Conservation (phyloP, 2,888 invertebrate genomes). For the Mimachlamys varia region DNA sequence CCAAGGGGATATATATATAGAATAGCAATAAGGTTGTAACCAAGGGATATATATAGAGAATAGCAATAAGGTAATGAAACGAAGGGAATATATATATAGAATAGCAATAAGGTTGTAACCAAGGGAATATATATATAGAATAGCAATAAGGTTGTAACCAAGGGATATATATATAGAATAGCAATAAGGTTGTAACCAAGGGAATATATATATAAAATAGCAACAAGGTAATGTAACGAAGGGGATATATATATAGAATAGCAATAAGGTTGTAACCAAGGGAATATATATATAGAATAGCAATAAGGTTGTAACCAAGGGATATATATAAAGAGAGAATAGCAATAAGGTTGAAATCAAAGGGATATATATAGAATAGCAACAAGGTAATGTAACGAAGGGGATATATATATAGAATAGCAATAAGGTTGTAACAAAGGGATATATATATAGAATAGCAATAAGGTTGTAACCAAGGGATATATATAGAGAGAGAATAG, state of each 20-base stretch:
- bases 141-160: too few relatives aligned
- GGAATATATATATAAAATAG: neutral
- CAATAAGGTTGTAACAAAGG: too few relatives aligned
- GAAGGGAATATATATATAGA: neutral
- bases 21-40: neutral
- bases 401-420: neutral
- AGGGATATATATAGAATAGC: neutral
- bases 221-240: neutral
- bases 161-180: too few relatives aligned
- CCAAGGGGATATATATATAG: neutral
- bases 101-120: too few relatives aligned
- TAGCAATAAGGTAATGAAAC: neutral
- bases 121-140: too few relatives aligned
- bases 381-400: neutral
- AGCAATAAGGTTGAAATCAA: neutral
- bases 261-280: too few relatives aligned
- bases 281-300: too few relatives aligned
- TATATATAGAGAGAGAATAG: neutral
- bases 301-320: too few relatives aligned
- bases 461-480: neutral
- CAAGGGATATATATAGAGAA: neutral
- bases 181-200: neutral
- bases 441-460: neutral
- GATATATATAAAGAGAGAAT: too few relatives aligned
- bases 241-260: neutral